These are phyloP conservation scores for Gouania willdenowi DNA, from an alignment of 2,797 vertebrate genomes.

Conservation along the genomic window DNA sequence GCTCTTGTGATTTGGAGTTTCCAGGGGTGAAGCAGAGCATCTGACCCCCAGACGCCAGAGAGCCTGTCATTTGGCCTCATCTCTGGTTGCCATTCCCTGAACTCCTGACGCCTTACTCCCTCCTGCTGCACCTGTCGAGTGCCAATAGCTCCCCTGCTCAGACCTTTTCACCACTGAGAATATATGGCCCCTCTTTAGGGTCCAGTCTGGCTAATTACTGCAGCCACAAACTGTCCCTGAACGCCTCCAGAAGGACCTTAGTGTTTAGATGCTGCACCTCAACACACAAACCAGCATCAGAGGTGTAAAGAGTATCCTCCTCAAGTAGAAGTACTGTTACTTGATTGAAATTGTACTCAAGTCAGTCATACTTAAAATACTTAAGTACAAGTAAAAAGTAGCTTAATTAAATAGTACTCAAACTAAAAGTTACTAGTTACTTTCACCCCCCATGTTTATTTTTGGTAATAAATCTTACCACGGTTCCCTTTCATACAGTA, in stretches of 20 bases:
- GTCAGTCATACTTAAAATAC: too few species aligned
- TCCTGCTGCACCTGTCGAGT: constrained; percentile 84
- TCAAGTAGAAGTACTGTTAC: too few species aligned
- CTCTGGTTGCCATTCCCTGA: constrained; percentile 75
- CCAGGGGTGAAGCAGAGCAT: constrained; percentile 53
- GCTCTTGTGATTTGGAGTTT: constrained; percentile 62
- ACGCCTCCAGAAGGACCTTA: constrained; percentile 21
- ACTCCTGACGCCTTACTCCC: constrained; percentile 73
- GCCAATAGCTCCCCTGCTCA: constrained; percentile 84
- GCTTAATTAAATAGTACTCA: too few species aligned
- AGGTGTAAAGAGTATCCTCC: too few species aligned
- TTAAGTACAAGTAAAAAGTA: too few species aligned
- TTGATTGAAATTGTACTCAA: too few species aligned
- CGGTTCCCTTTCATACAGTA: too few species aligned
- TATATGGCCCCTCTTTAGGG: constrained; percentile 83
- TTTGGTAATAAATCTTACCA: too few species aligned
- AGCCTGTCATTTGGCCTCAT: constrained; percentile 54
- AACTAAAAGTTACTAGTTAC: too few species aligned
- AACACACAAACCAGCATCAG: too few species aligned
- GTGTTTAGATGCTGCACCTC: constrained; percentile 45
- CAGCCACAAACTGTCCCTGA: constrained; percentile 47
- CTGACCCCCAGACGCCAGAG: constrained; percentile 52
- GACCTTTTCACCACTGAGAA: constrained; percentile 87
- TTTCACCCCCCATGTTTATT: too few species aligned
- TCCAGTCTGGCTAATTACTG: constrained; percentile 80